A percentile compares a stretch with the other conserved stretches of the same genome.
phyloP scores from a whole-genome alignment of 2,113 vertebrate species.

The Syngnathus scovelli region DNA sequence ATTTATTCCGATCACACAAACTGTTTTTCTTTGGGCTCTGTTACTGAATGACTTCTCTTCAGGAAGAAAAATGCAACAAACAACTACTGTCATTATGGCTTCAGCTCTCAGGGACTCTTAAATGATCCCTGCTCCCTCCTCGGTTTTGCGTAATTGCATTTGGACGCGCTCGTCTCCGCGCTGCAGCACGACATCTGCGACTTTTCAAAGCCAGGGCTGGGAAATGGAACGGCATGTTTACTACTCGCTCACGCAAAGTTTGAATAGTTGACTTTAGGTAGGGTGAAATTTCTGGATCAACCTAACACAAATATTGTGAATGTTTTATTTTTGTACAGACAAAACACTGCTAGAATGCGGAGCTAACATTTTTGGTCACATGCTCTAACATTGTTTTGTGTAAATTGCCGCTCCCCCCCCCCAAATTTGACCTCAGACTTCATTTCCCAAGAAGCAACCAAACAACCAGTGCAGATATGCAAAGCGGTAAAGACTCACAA shows the following conservation, averaged over 20 bases:
- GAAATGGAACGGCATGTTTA: constrained; percentile 6
- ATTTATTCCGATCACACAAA: constrained; percentile 55
- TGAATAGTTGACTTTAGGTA: too few species aligned
- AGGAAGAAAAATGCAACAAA: constrained; percentile 9
- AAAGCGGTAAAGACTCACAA: not conserved
- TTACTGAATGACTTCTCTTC: constrained; percentile 49
- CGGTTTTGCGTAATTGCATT: constrained; percentile 28
- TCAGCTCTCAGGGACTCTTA: constrained; percentile 71
- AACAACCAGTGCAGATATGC: not conserved
- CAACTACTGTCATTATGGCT: constrained; percentile 48
- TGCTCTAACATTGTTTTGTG: too few species aligned
- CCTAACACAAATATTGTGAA: too few species aligned
- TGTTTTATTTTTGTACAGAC: too few species aligned
- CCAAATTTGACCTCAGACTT: too few species aligned
- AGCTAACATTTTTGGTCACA: too few species aligned
- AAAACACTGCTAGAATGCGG: too few species aligned
- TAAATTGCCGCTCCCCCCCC: too few species aligned
- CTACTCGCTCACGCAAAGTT: too few species aligned
- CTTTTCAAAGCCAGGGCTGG: constrained; percentile 47
- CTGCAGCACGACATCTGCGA: constrained; percentile 69
- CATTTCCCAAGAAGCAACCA: not conserved
- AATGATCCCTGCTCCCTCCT: constrained; percentile 38
- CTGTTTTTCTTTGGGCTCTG: constrained; percentile 30
- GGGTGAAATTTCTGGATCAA: too few species aligned
- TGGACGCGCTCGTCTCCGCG: constrained; percentile 55